Conservation (phyloP, 2,888 invertebrate species). For the Catocala nupta region DNA sequence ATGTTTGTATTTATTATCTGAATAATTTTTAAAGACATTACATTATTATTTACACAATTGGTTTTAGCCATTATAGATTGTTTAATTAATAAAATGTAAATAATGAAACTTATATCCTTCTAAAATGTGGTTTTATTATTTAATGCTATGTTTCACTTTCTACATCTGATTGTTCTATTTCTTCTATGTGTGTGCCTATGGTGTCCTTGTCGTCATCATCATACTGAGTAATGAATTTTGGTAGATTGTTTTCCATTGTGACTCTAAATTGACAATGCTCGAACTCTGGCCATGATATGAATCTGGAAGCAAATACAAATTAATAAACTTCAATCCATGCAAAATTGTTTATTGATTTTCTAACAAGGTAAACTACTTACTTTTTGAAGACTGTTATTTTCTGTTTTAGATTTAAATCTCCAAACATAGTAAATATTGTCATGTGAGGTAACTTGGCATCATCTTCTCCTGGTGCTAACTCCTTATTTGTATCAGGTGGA, state of each 20-base stretch:
- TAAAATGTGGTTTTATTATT: constrained; percentile 59
- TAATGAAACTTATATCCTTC: constrained; percentile 67
- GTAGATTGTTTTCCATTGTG: constrained; percentile 89
- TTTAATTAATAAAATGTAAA: constrained; percentile 61
- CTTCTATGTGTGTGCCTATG: constrained; percentile 69
- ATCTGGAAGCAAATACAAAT: constrained; percentile 63
- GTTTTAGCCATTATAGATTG: constrained; percentile 42
- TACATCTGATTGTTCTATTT: constrained; percentile 68
- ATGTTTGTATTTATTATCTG: constrained; percentile 21
- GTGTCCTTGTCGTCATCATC: constrained; percentile 72
- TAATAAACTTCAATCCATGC: too few species aligned
- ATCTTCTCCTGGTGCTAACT: constrained; percentile 63
- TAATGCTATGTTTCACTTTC: constrained; percentile 56
- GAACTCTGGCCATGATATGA: constrained; percentile 90
- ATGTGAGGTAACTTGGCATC: constrained; percentile 85
- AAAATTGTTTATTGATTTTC: too few species aligned
- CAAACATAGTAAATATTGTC: constrained; percentile 91
- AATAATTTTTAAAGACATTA: constrained; percentile 30
- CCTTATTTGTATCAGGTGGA: constrained; percentile 74
- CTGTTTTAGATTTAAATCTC: constrained; percentile 89
- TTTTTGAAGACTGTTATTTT: constrained; percentile 89
- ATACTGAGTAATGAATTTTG: constrained; percentile 71
- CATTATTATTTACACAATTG: constrained; percentile 29
- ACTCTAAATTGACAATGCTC: constrained; percentile 88
- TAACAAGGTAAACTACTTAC: constrained; percentile 55